These are phyloP conservation scores for Psilanteris sp. DNA, from an alignment of 1,140 invertebrate species.

Conservation along the genomic window DNA sequence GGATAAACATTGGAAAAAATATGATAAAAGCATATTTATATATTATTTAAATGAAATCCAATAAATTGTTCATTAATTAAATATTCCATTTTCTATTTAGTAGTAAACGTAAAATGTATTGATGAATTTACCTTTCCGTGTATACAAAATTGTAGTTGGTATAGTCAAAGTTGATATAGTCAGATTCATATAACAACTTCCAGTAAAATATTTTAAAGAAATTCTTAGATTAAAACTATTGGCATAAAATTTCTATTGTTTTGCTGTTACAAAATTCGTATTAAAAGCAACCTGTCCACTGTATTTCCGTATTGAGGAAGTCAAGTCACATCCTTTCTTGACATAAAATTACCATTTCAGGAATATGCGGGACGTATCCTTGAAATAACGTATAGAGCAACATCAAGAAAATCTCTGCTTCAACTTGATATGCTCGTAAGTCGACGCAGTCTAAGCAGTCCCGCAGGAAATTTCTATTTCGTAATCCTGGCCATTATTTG, in stretches of 20 bases:
- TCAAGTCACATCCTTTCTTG: slow-evolving; percentile 45
- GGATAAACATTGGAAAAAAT: no score
- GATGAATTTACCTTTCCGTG: no score
- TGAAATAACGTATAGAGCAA: slow-evolving; percentile 40
- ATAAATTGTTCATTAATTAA: no score
- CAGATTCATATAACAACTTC: no score
- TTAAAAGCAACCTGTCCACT: slow-evolving; percentile 5
- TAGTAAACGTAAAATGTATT: no score
- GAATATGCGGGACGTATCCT: slow-evolving; percentile 40
- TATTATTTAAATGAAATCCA: no score
- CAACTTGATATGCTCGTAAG: slow-evolving; percentile 44
- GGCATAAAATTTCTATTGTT: slow-evolving; percentile 28
- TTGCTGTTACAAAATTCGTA: slow-evolving; percentile 37
- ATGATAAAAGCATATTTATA: no score
- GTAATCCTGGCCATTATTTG: slow-evolving; percentile 62
- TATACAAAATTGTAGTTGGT: no score
- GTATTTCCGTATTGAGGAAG: slow-evolving; percentile 34
- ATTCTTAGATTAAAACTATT: no score
- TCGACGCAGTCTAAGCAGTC: slow-evolving; percentile 42
- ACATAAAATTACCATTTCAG: slow-evolving; percentile 36
- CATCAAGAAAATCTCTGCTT: slow-evolving; percentile 57
- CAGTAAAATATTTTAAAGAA: no score
- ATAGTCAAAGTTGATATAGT: no score
- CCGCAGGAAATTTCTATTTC: slow-evolving; percentile 64
- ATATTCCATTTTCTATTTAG: no score